These are phyloP conservation scores for Danaus plexippus DNA, from an alignment of 1,140 invertebrate species.

Conservation along the genomic window DNA sequence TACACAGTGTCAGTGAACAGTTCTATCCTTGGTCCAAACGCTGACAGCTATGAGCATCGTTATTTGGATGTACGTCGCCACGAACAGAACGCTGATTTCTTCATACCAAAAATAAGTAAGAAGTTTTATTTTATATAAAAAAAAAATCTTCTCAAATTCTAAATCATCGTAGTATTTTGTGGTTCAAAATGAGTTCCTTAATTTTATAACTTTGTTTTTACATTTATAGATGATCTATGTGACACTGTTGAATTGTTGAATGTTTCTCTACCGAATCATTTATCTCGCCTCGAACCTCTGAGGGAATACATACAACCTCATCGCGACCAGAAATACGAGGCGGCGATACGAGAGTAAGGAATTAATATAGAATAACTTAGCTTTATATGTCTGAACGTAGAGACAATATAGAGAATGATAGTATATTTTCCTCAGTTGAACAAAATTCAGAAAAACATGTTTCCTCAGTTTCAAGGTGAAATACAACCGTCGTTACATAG, in stretches of 20 bases:
- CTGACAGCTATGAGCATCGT: slow-evolving; percentile 45
- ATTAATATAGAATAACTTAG: background rate
- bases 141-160: too few relatives aligned
- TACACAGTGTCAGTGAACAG: slow-evolving; percentile 49
- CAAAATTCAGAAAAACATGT: background rate
- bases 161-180: too few relatives aligned
- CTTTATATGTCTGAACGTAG: too few relatives aligned
- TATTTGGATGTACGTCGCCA: slow-evolving; percentile 29
- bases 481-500: slow-evolving; percentile 34
- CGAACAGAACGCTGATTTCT: slow-evolving; percentile 22
- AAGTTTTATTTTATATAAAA: background rate
- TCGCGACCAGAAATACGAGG: slow-evolving; percentile 35
- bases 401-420: too few relatives aligned
- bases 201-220: too few relatives aligned
- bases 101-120: slow-evolving; percentile 37
- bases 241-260: slow-evolving; percentile 30
- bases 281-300: slow-evolving; percentile 42
- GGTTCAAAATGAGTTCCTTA: too few relatives aligned
- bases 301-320: slow-evolving; percentile 41
- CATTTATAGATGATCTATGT: slow-evolving; percentile 33
- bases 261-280: slow-evolving; percentile 18
- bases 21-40: slow-evolving; percentile 41
- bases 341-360: slow-evolving; percentile 27
- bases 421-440: too few relatives aligned
- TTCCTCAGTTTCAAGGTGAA: slow-evolving; percentile 31